Evolutionary conservation across 2,888 invertebrate genomes (phyloP).

Genomic region (Drosophila dives): DNA sequence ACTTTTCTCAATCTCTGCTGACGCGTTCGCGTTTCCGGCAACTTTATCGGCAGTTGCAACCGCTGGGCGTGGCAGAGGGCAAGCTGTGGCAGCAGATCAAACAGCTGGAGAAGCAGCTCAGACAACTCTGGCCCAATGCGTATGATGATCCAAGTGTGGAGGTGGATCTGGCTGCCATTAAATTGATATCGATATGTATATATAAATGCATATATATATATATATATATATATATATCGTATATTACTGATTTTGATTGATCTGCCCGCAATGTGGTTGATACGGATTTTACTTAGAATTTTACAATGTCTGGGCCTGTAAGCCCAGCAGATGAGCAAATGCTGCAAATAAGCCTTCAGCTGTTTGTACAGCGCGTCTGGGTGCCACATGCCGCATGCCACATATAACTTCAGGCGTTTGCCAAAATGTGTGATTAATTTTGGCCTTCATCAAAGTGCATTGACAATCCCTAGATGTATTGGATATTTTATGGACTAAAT

Average conservation of each 20-base stretch:
- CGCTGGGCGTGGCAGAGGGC: background rate
- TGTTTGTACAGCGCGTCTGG: background rate
- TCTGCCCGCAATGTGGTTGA: background rate
- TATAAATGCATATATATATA: too few species aligned
- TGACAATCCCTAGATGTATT: background rate
- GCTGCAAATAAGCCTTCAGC: background rate
- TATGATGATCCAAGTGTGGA: background rate
- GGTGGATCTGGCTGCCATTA: too few species aligned
- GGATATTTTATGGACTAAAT: background rate
- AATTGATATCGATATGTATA: too few species aligned
- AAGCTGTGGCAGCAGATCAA: constrained; percentile 30
- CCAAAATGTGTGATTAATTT: background rate
- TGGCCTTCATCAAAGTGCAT: background rate
- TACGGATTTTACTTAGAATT: too few species aligned
- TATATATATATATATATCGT: background rate
- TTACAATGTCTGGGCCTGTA: background rate
- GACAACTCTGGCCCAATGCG: background rate
- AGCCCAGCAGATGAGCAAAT: background rate
- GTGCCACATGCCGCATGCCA: background rate
- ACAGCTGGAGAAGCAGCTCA: constrained; percentile 19
- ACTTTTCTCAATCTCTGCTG: background rate
- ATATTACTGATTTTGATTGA: constrained; percentile 22
- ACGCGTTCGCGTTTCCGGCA: background rate
- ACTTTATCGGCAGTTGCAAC: constrained; percentile 16
- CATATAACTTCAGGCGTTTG: background rate